phyloP scores from a whole-genome alignment of 2,888 invertebrate genomes.

The Noctua comes region DNA sequence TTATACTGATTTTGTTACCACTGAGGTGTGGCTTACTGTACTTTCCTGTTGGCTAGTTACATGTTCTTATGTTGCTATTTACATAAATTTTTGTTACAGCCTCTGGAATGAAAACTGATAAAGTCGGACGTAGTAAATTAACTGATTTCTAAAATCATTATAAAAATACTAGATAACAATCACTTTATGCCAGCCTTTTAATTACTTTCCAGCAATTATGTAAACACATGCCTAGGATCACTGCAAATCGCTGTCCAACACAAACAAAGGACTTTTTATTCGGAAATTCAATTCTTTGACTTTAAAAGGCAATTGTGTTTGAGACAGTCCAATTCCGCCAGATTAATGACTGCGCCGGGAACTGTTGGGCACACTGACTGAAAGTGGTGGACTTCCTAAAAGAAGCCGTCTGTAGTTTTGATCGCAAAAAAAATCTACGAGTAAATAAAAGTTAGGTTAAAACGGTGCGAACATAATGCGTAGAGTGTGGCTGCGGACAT shows the following conservation, averaged over 20 bases:
- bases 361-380: constrained; percentile 11
- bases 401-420: not conserved
- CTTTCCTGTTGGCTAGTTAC: too few species aligned
- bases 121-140: too few species aligned
- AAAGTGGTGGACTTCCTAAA: constrained; percentile 9
- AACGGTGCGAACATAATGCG: not conserved
- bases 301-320: constrained; percentile 60
- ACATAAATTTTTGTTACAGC: too few species aligned
- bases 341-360: constrained; percentile 48
- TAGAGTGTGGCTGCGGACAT: not conserved
- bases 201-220: not conserved
- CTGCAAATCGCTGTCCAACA: not conserved
- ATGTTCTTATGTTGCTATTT: too few species aligned
- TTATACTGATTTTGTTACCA: too few species aligned
- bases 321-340: constrained; percentile 55
- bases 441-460: not conserved
- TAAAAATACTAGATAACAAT: too few species aligned
- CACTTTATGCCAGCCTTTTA: too few species aligned
- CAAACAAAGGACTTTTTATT: constrained; percentile 41
- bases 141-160: too few species aligned
- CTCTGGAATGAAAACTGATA: too few species aligned
- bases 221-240: not conserved
- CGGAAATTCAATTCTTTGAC: constrained; percentile 50
- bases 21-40: too few species aligned
- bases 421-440: not conserved